phyloP scores from a whole-genome alignment of 2,113 vertebrate species.

The Odontophorus gujanensis region DNA sequence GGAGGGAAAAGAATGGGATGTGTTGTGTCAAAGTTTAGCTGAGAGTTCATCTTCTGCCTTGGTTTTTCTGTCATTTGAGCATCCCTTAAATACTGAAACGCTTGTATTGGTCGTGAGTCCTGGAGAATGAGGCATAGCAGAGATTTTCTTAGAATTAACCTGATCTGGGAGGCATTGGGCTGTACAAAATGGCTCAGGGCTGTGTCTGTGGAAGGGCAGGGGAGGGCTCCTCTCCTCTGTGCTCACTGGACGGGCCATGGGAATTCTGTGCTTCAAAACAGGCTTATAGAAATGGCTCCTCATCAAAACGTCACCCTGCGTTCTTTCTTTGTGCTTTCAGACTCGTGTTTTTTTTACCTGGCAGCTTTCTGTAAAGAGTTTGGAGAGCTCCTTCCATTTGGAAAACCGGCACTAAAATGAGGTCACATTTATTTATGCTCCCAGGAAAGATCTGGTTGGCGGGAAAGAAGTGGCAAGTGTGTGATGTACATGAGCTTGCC shows the following conservation, averaged over 20 bases:
- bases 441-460: constrained; percentile 36
- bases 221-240: neutral
- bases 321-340: neutral
- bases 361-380: neutral
- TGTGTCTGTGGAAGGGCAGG: neutral
- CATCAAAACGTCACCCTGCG: neutral
- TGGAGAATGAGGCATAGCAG: neutral
- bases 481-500: neutral
- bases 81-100: neutral
- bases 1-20: neutral
- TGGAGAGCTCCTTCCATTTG: neutral
- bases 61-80: neutral
- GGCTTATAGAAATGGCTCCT: neutral
- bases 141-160: neutral
- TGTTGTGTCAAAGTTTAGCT: neutral
- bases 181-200: neutral
- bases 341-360: neutral
- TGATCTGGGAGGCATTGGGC: neutral
- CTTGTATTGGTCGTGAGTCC: neutral
- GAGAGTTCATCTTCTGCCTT: neutral
- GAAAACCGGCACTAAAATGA: neutral
- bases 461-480: neutral
- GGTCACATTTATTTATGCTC: constrained; percentile 11
- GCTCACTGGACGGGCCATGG: neutral
- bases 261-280: constrained; percentile 12